Conservation (phyloP, 2,113 vertebrate species). For the Elgaria multicarinata region DNA sequence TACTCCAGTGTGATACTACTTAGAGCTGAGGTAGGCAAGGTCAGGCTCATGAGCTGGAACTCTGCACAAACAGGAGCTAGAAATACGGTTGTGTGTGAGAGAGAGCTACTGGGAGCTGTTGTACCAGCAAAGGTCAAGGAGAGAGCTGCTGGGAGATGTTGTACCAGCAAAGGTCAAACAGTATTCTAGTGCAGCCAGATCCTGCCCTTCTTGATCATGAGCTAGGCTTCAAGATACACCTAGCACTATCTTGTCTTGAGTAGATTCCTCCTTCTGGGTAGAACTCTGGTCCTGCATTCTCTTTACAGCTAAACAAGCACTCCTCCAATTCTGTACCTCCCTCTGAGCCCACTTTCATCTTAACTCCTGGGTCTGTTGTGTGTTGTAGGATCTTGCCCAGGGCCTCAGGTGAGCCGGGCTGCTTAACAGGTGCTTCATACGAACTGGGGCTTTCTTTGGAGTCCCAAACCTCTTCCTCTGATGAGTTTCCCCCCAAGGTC, state of each 20-base stretch:
- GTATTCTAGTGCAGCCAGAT: not conserved
- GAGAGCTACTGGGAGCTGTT: too few species aligned
- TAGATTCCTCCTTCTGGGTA: not conserved
- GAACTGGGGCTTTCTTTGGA: not conserved
- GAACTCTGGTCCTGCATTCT: not conserved
- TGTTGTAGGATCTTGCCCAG: not conserved
- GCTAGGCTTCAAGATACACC: not conserved
- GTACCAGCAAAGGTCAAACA: too few species aligned
- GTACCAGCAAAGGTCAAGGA: too few species aligned
- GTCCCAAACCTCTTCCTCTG: not conserved
- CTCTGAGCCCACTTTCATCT: not conserved
- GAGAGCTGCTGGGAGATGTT: too few species aligned
- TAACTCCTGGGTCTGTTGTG: not conserved
- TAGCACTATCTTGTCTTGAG: not conserved
- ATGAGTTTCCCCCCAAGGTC: not conserved
- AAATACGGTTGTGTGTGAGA: not conserved
- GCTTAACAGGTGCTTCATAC: not conserved
- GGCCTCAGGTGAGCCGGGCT: too few species aligned
- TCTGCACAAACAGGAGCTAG: not conserved
- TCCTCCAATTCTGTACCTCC: not conserved
- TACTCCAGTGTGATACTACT: not conserved
- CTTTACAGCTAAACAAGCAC: not conserved
- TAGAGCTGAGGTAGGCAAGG: not conserved
- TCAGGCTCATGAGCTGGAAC: not conserved
- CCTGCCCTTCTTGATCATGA: not conserved